These are phyloP conservation scores for Heterodera schachtii DNA, from an alignment of 1,140 invertebrate species.

Conservation along the genomic window DNA sequence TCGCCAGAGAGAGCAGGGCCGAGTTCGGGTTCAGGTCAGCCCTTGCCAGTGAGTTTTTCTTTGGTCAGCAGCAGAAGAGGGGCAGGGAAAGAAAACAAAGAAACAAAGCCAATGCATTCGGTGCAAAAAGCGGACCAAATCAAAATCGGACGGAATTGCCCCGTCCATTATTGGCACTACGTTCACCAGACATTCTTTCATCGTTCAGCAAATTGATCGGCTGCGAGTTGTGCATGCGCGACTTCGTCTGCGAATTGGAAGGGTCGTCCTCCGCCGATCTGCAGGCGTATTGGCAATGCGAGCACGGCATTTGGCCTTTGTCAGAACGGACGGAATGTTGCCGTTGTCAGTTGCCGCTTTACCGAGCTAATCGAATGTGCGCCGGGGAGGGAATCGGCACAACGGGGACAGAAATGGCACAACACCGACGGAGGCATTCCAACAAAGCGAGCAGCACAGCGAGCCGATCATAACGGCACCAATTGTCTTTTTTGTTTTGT, in stretches of 20 bases:
- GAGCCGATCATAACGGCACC: constrained; percentile 15
- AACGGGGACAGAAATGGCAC: not conserved
- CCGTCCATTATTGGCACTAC: no score
- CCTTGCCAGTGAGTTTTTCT: constrained; percentile 60
- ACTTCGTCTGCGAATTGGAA: constrained; percentile 61
- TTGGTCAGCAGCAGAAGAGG: not conserved
- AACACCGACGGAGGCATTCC: not conserved
- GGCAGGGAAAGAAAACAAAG: not conserved
- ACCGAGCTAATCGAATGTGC: constrained; percentile 14
- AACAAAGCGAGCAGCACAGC: not conserved
- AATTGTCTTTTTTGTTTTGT: not conserved
- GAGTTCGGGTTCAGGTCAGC: constrained; percentile 54
- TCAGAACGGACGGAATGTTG: constrained; percentile 60
- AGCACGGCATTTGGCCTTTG: constrained; percentile 53
- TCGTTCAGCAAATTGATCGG: constrained; percentile 59
- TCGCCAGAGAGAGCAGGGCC: constrained; percentile 57
- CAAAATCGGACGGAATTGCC: no score
- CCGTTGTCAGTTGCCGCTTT: constrained; percentile 52
- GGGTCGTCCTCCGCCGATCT: constrained; percentile 36
- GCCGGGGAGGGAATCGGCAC: not conserved
- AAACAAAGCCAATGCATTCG: not conserved
- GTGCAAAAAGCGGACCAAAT: no score
- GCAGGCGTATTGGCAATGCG: constrained; percentile 61
- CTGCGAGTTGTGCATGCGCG: constrained; percentile 60
- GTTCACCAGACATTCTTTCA: not conserved